These are phyloP conservation scores for Cloeon dipterum DNA, from an alignment of 2,888 invertebrate genomes.

Conservation along the genomic window DNA sequence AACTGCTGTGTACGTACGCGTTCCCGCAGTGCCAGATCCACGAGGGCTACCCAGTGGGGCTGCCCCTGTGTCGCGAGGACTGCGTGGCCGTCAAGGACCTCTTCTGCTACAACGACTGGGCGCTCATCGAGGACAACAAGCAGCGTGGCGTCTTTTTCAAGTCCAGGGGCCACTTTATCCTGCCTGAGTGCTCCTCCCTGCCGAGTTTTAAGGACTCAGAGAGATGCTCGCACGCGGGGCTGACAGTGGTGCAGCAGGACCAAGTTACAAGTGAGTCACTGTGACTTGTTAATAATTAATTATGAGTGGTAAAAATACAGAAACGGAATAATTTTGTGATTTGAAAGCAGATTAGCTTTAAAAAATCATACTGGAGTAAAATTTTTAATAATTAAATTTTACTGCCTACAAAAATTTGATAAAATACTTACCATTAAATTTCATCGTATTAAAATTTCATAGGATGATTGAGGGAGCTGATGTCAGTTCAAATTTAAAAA, in stretches of 20 bases:
- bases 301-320: background rate
- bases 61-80: constrained; percentile 80
- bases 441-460: no score
- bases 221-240: constrained; percentile 61
- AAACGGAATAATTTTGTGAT: background rate
- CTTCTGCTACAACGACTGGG: constrained; percentile 88
- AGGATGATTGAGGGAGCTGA: no score
- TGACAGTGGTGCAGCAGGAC: constrained; percentile 58
- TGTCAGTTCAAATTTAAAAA: no score
- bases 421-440: no score
- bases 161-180: constrained; percentile 61
- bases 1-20: constrained; percentile 73
- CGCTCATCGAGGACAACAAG: constrained; percentile 69
- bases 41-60: constrained; percentile 35
- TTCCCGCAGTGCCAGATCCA: constrained; percentile 66
- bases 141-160: constrained; percentile 52
- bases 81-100: constrained; percentile 76
- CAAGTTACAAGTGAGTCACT: constrained; percentile 58
- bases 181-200: constrained; percentile 65
- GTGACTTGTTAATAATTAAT: background rate
- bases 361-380: no score
- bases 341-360: no score
- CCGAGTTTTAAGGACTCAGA: constrained; percentile 44
- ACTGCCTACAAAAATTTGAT: no score
- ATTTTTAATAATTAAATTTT: no score